Percentiles rank a stretch among this genome's conserved stretches.
phyloP scores from a whole-genome alignment of 2,888 invertebrate genomes.

The Anthophora plumipes region DNA sequence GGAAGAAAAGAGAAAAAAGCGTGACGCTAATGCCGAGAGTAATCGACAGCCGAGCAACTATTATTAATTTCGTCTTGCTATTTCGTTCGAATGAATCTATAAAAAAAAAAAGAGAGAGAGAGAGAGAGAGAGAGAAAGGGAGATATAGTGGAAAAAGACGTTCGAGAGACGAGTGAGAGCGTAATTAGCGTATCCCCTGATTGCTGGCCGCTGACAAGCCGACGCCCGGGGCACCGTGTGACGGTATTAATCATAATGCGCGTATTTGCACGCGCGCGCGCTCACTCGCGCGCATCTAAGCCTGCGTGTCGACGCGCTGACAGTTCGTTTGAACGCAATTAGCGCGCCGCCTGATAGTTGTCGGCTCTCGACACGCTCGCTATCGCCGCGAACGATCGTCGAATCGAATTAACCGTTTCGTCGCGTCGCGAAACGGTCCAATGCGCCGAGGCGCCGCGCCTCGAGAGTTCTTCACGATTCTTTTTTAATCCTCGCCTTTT shows the following conservation, averaged over 20 bases:
- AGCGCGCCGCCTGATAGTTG: constrained; percentile 78
- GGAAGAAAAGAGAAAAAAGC: constrained; percentile 29
- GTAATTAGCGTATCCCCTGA: constrained; percentile 75
- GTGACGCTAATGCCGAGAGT: constrained; percentile 48
- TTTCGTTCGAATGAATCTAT: neutral
- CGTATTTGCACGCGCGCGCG: constrained; percentile 63
- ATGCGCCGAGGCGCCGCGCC: constrained; percentile 13
- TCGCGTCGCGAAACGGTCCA: constrained; percentile 46
- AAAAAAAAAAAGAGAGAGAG: too few species aligned
- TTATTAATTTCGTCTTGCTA: constrained; percentile 29
- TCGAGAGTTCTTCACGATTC: constrained; percentile 22
- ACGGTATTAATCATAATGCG: constrained; percentile 79
- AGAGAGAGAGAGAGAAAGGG: neutral
- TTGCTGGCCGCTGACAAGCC: constrained; percentile 73
- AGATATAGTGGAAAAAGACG: neutral
- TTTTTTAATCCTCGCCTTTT: constrained; percentile 5
- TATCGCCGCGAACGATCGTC: constrained; percentile 75
- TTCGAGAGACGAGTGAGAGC: constrained; percentile 39
- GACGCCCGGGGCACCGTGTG: constrained; percentile 64
- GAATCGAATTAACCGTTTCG: constrained; percentile 75
- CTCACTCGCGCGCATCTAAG: constrained; percentile 58
- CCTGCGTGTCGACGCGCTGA: constrained; percentile 79
- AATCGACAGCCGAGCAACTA: constrained; percentile 24
- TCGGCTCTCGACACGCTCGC: constrained; percentile 66
- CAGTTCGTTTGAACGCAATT: constrained; percentile 84